Evolutionary conservation across 2,113 vertebrate species (phyloP).

Genomic region (Percopsis transmontana): DNA sequence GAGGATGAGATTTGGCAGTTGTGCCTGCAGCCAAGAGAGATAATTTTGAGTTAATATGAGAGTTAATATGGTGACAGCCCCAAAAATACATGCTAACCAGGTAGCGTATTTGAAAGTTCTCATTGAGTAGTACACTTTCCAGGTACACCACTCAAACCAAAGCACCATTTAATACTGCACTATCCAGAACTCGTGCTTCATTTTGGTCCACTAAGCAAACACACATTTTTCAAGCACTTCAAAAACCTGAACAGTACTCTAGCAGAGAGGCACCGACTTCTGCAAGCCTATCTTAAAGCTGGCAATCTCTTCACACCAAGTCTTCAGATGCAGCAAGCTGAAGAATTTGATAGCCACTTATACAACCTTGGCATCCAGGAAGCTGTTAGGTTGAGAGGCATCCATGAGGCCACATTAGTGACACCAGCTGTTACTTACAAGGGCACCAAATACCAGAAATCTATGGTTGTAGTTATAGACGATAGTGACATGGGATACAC

Average conservation of each 20-base stretch:
- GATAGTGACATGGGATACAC: not conserved
- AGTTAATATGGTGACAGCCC: not conserved
- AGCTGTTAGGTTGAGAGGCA: not conserved
- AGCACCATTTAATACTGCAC: not conserved
- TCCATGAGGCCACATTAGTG: not conserved
- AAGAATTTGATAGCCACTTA: not conserved
- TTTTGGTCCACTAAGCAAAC: not conserved
- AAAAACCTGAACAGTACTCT: not conserved
- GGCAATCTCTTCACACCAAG: not conserved
- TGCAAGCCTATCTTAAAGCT: not conserved
- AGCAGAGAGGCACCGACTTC: not conserved
- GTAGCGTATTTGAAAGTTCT: not conserved
- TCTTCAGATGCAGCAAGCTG: not conserved
- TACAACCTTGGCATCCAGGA: not conserved
- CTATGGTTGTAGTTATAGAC: not conserved
- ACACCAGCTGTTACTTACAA: not conserved
- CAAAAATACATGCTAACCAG: constrained; percentile 4
- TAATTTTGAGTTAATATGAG: no score
- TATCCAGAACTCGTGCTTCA: not conserved
- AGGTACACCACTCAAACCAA: not conserved
- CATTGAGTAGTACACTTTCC: not conserved
- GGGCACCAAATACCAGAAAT: not conserved
- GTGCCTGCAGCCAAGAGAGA: constrained; percentile 1
- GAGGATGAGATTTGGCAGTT: constrained; percentile 1
- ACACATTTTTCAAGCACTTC: no score